Conservation (phyloP, 2,888 invertebrate genomes). For the Criorhina ranunculi region DNA sequence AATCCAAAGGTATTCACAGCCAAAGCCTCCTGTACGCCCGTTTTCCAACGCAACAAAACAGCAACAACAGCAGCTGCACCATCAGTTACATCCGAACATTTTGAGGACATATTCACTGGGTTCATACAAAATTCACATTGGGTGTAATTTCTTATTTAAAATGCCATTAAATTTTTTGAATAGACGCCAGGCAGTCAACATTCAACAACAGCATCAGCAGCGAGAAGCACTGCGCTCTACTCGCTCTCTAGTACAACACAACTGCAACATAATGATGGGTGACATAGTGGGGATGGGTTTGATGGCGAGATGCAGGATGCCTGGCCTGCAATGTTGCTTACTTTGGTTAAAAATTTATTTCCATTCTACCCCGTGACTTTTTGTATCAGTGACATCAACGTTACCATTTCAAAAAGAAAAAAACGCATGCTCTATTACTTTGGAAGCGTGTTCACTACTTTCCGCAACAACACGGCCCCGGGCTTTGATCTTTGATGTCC, state of each 20-base stretch:
- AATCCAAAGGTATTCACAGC: conserved; percentile 83
- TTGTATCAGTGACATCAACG: conserved; percentile 40
- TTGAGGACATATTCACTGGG: conserved; percentile 75
- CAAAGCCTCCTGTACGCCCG: conserved; percentile 56
- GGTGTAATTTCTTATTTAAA: conserved; percentile 85
- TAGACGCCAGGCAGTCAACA: conserved; percentile 79
- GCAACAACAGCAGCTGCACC: conserved; percentile 44
- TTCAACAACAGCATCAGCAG: conserved; percentile 52
- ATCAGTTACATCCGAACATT: conserved; percentile 71
- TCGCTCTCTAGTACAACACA: conserved; percentile 37
- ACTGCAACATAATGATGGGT: conserved; percentile 68
- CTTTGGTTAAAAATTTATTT: conserved; percentile 72
- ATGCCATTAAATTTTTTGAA: conserved; percentile 84
- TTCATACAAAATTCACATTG: conserved; percentile 83
- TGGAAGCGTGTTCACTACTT: conserved; percentile 27
- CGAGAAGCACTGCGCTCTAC: conserved; percentile 30
- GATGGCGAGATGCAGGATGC: background rate
- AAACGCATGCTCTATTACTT: conserved; percentile 49
- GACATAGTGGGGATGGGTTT: conserved; percentile 22
- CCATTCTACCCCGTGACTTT: conserved; percentile 39
- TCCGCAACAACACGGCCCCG: conserved; percentile 17
- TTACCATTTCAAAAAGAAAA: conserved; percentile 38
- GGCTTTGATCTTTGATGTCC: conserved; percentile 73
- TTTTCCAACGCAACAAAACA: conserved; percentile 72
- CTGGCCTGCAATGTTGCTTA: conserved; percentile 65